Evolutionary conservation across 2,888 invertebrate species (phyloP).

Genomic region (Seira sanloemensis): DNA sequence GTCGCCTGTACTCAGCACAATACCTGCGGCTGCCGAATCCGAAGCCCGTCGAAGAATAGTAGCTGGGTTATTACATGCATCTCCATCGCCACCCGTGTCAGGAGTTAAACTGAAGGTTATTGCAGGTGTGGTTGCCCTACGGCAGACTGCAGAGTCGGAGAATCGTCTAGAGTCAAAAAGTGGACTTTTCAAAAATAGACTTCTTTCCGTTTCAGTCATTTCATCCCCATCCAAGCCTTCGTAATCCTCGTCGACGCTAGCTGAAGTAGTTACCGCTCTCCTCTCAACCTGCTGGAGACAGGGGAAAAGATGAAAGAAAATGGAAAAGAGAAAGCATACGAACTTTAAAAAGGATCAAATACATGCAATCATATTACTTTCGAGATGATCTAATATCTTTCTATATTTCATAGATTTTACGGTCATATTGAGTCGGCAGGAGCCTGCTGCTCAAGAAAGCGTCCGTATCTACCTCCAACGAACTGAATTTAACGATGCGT

Average conservation of each 20-base stretch:
- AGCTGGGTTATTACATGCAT: slow-evolving; percentile 65
- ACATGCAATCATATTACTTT: background rate
- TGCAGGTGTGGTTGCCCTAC: slow-evolving; percentile 60
- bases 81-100: slow-evolving; percentile 54
- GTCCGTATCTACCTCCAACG: no score
- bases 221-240: slow-evolving; percentile 55
- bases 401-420: background rate
- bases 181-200: slow-evolving; percentile 54
- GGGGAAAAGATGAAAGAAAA: background rate
- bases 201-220: slow-evolving; percentile 56
- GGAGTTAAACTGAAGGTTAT: slow-evolving; percentile 65
- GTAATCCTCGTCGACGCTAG: slow-evolving; percentile 21
- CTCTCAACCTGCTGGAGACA: background rate
- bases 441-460: no score
- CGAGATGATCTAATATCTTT: background rate
- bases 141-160: slow-evolving; percentile 70
- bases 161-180: slow-evolving; percentile 67
- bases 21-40: slow-evolving; percentile 45
- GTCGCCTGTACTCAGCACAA: slow-evolving; percentile 65
- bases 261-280: slow-evolving; percentile 6
- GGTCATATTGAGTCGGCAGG: background rate
- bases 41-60: slow-evolving; percentile 34
- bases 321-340: background rate
- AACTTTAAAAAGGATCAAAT: background rate
- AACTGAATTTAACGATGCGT: slow-evolving; percentile 8